phyloP scores from a whole-genome alignment of 2,888 invertebrate genomes.

The Notodonta ziczac region DNA sequence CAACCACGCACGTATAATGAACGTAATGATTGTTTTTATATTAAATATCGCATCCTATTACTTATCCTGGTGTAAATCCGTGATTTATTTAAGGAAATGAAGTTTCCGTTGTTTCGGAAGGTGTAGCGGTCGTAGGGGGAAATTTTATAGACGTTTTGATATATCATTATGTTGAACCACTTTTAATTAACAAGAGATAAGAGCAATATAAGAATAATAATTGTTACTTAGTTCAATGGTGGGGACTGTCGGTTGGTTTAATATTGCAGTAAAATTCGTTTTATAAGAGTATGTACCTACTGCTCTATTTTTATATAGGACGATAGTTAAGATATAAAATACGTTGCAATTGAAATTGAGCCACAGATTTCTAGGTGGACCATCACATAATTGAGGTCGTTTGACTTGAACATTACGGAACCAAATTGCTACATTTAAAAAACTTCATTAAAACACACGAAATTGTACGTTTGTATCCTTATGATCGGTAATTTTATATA shows the following conservation, averaged over 20 bases:
- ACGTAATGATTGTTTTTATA: constrained; percentile 5
- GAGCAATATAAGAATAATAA: too few species aligned
- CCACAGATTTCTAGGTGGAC: constrained; percentile 2
- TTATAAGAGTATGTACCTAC: too few species aligned
- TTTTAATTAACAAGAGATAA: too few species aligned
- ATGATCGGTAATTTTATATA: constrained; percentile 32
- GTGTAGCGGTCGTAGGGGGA: neutral
- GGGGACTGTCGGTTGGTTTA: too few species aligned
- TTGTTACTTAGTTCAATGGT: too few species aligned
- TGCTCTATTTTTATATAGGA: too few species aligned
- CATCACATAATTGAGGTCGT: neutral
- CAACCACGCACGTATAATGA: neutral
- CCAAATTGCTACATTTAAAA: constrained; percentile 11
- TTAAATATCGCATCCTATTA: constrained; percentile 23
- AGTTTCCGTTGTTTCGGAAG: neutral
- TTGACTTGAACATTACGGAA: neutral
- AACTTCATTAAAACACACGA: constrained; percentile 17
- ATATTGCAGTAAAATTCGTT: too few species aligned
- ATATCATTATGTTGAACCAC: too few species aligned
- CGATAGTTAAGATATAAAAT: too few species aligned
- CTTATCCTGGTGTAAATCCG: constrained; percentile 32
- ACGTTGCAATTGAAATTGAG: neutral
- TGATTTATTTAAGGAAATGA: constrained; percentile 20
- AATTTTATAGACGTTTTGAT: too few species aligned
- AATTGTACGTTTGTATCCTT: constrained; percentile 22